Conservation (phyloP, 2,797 vertebrate species). For the Sebastes goodei region DNA sequence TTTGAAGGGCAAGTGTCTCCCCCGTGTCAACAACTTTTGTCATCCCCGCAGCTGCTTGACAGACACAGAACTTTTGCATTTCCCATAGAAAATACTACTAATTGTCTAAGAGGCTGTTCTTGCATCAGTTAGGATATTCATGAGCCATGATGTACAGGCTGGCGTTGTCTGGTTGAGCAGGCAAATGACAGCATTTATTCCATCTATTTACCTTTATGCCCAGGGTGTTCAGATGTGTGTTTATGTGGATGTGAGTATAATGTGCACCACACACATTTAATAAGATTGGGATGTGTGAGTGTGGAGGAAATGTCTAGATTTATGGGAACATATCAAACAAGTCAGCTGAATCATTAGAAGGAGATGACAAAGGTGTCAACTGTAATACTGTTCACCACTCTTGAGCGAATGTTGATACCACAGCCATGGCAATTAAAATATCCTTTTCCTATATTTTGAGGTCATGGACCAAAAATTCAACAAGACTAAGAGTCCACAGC, state of each 20-base stretch:
- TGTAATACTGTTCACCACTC: conserved; percentile 11
- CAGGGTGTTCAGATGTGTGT: not conserved
- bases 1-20: conserved; percentile 51
- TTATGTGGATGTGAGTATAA: not conserved
- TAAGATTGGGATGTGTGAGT: not conserved
- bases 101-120: not conserved
- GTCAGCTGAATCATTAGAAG: conserved; percentile 27
- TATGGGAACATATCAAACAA: conserved; percentile 32
- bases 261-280: conserved; percentile 3
- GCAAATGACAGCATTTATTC: conserved; percentile 9
- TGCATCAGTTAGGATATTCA: conserved; percentile 6
- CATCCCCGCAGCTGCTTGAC: conserved; percentile 22
- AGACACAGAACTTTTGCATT: conserved; percentile 23
- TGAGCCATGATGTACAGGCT: not conserved
- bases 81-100: not conserved
- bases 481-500: not conserved
- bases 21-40: conserved; percentile 44
- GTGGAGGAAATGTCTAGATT: conserved; percentile 14
- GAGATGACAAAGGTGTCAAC: conserved; percentile 28
- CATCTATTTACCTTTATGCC: not conserved
- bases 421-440: conserved; percentile 11
- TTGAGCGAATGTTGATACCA: not conserved
- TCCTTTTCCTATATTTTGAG: not conserved
- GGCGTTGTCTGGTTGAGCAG: not conserved
- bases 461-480: not conserved